These are phyloP conservation scores for Thecocarcelia acutangulata DNA, from an alignment of 2,888 invertebrate genomes.

Conservation along the genomic window DNA sequence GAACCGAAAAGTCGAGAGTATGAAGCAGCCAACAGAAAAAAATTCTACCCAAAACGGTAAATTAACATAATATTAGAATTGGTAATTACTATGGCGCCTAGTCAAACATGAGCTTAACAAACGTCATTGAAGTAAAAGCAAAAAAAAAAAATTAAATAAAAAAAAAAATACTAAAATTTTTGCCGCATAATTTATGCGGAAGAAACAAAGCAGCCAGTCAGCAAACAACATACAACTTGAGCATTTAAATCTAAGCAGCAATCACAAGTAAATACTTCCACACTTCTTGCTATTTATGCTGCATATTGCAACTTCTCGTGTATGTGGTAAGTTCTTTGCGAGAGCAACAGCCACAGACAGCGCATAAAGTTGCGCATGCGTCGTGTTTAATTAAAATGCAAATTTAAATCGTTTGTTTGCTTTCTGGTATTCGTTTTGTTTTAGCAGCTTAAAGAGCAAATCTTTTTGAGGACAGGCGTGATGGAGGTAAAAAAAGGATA, in stretches of 20 bases:
- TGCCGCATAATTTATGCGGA: conserved; percentile 66
- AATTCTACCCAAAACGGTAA: conserved; percentile 71
- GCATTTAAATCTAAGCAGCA: conserved; percentile 36
- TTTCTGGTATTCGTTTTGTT: conserved; percentile 58
- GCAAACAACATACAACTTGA: conserved; percentile 26
- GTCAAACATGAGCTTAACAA: conserved; percentile 71
- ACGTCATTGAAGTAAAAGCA: conserved; percentile 1
- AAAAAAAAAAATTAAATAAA: not conserved
- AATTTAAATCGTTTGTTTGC: conserved; percentile 54
- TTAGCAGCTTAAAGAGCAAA: not conserved
- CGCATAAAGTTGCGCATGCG: conserved; percentile 74
- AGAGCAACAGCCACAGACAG: conserved; percentile 40
- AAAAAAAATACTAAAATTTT: conserved; percentile 18
- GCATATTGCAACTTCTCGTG: not conserved
- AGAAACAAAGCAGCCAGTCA: conserved; percentile 46
- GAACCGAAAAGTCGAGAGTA: conserved; percentile 48
- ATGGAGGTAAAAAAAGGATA: conserved; percentile 43
- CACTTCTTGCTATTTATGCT: conserved; percentile 27
- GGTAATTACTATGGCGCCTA: conserved; percentile 79
- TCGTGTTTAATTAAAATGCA: conserved; percentile 78
- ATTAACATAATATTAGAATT: conserved; percentile 81
- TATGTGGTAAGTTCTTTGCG: conserved; percentile 37
- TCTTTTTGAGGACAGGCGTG: conserved; percentile 33
- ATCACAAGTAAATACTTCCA: conserved; percentile 34
- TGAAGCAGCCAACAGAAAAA: conserved; percentile 20